Percentiles rank a stretch among this genome's conserved stretches.
Conservation (phyloP, 2,888 invertebrate species). For the Aporophyla nigra region DNA sequence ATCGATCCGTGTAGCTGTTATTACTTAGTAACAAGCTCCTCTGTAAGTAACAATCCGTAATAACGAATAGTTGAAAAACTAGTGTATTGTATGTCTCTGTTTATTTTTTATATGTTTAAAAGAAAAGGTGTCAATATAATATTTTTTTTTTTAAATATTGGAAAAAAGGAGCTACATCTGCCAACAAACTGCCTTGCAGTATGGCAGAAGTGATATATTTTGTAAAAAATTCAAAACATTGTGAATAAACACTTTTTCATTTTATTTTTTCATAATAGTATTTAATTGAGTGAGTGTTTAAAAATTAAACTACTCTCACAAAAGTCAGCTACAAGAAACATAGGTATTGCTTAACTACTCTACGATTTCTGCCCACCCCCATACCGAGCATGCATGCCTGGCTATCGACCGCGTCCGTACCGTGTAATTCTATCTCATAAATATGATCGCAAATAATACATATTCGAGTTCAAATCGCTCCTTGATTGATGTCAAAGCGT, state of each 20-base stretch:
- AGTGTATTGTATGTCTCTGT: no score
- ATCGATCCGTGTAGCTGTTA: no score
- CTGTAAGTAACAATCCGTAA: not conserved
- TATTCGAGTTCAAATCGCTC: slow-evolving; percentile 72
- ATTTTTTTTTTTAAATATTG: no score
- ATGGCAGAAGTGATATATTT: no score
- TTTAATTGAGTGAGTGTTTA: not conserved
- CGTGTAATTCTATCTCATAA: slow-evolving; percentile 80
- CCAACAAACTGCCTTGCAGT: no score
- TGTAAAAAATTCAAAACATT: no score
- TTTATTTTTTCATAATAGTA: no score
- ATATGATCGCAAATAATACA: slow-evolving; percentile 79
- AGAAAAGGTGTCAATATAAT: no score
- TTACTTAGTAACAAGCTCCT: not conserved
- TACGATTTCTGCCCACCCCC: slow-evolving; percentile 38
- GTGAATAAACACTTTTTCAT: no score
- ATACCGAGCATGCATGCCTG: slow-evolving; percentile 36
- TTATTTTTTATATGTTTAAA: no score
- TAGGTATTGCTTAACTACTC: slow-evolving; percentile 5
- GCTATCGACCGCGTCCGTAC: slow-evolving; percentile 66
- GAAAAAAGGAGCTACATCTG: no score
- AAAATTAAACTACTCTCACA: slow-evolving; percentile 1
- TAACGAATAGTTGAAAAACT: no score
- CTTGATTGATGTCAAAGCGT: slow-evolving; percentile 76
- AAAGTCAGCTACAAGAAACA: slow-evolving; percentile 18